Evolutionary conservation across 2,797 vertebrate species (phyloP).

Genomic region (Catostomus latipinnis): DNA sequence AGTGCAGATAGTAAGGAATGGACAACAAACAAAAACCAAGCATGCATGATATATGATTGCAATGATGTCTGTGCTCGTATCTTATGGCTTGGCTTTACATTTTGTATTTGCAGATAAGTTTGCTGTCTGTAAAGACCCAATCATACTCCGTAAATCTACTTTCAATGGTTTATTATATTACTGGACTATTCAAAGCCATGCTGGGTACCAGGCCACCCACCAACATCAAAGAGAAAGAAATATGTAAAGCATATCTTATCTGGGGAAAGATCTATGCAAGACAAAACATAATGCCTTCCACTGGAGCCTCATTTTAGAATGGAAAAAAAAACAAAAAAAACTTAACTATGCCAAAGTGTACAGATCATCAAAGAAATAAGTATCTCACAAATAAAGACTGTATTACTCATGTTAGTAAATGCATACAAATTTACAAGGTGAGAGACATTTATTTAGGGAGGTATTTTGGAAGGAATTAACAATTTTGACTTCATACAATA

Average conservation of each 20-base stretch:
- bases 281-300: conserved; percentile 16
- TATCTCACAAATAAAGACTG: not conserved
- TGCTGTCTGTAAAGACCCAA: not conserved
- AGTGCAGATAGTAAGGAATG: conserved; percentile 23
- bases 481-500: not conserved
- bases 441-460: not conserved
- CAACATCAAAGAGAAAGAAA: conserved; percentile 35
- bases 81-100: not conserved
- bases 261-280: conserved; percentile 26
- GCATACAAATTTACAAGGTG: not conserved
- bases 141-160: not conserved
- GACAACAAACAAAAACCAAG: conserved; percentile 29
- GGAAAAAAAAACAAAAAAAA: not conserved
- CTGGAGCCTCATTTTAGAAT: not conserved
- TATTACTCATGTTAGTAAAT: not conserved
- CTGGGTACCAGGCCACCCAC: conserved; percentile 1
- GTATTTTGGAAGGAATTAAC: not conserved
- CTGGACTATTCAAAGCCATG: not conserved
- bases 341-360: not conserved
- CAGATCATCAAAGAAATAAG: not conserved
- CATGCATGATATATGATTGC: conserved; percentile 19
- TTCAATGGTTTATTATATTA: not conserved
- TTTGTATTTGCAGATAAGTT: not conserved
- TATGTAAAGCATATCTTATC: conserved; percentile 30
- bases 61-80: conserved; percentile 21